Conservation (phyloP, 2,888 invertebrate genomes). For the Cataglyphis rosenhaueri region DNA sequence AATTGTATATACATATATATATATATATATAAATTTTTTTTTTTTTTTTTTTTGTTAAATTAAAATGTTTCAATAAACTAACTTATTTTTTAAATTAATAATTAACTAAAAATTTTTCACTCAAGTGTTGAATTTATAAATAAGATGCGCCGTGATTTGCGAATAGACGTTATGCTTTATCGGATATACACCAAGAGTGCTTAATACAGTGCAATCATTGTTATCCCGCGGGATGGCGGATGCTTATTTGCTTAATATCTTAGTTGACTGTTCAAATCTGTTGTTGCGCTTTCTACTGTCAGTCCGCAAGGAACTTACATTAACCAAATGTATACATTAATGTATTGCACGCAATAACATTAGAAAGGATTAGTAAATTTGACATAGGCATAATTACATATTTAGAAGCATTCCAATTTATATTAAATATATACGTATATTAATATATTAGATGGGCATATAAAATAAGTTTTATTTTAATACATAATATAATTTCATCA, state of each 20-base stretch:
- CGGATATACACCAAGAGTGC: constrained; percentile 34
- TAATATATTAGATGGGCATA: neutral
- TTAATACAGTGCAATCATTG: constrained; percentile 55
- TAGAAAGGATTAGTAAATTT: neutral
- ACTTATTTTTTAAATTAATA: neutral
- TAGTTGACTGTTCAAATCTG: constrained; percentile 33
- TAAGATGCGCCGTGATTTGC: constrained; percentile 22
- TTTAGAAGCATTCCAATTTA: neutral
- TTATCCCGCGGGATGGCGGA: constrained; percentile 50
- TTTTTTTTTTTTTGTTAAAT: neutral
- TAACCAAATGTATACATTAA: constrained; percentile 1
- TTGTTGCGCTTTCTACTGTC: constrained; percentile 24
- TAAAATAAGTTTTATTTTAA: neutral
- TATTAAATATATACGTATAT: neutral
- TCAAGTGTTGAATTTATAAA: neutral
- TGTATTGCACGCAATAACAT: neutral
- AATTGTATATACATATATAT: no score
- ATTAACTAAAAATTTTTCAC: neutral
- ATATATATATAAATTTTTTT: neutral
- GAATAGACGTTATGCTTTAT: constrained; percentile 39
- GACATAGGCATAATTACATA: neutral
- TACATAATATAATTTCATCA: neutral
- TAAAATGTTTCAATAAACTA: neutral
- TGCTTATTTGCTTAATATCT: constrained; percentile 55
- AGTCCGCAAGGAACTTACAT: neutral